Percentiles rank a stretch among this genome's conserved stretches.
Conservation (phyloP, 2,888 invertebrate species). For the Actias luna region DNA sequence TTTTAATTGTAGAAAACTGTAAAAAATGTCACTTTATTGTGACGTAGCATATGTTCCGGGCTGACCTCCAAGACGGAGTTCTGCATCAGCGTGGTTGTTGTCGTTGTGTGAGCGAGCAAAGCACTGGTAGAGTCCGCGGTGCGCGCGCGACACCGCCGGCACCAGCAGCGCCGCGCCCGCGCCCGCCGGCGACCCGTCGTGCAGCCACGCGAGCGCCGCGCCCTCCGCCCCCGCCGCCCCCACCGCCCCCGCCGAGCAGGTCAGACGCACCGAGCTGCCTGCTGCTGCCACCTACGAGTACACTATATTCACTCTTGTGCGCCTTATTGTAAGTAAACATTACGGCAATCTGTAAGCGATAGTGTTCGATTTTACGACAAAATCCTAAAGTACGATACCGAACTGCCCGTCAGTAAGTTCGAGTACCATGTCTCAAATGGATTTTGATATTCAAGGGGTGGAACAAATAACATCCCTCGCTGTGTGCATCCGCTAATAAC, state of each 20-base stretch:
- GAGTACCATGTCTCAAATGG: no score
- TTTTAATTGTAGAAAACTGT: constrained; percentile 17
- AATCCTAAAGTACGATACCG: no score
- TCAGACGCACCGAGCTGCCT: constrained; percentile 85
- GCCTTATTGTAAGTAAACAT: no score
- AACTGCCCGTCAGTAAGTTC: no score
- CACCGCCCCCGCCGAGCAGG: constrained; percentile 87
- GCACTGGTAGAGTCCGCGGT: constrained; percentile 94
- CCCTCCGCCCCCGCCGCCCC: constrained; percentile 57
- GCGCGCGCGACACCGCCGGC: constrained; percentile 84
- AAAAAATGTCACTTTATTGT: no score
- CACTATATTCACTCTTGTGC: no score
- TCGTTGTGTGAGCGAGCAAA: constrained; percentile 86
- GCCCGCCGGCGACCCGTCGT: constrained; percentile 84
- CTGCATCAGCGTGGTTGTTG: constrained; percentile 88
- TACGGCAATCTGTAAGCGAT: no score
- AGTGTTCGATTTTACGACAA: no score
- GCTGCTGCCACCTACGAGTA: constrained; percentile 75
- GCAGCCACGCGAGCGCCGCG: constrained; percentile 84
- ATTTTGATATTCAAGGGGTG: no score
- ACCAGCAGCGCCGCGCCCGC: constrained; percentile 47
- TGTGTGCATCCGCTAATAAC: no score
- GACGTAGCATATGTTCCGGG: constrained; percentile 14
- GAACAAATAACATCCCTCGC: no score
- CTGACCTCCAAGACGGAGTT: constrained; percentile 89